phyloP scores from a whole-genome alignment of 2,113 vertebrate species.

The Protobothrops mucrosquamatus region DNA sequence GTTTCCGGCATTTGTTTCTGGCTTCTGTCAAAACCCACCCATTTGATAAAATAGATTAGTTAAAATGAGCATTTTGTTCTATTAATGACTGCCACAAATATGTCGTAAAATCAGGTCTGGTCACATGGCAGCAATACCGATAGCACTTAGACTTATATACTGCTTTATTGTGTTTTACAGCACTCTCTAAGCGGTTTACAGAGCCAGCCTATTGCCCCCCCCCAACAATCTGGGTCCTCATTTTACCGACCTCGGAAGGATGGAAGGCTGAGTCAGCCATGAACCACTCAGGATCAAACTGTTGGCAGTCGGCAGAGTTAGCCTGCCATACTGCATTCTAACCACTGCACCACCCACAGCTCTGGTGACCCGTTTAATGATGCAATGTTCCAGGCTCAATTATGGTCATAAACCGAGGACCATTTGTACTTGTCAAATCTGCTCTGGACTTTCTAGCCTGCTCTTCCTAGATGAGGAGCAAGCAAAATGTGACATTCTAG shows the following conservation, averaged over 20 bases:
- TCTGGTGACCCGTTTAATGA: background rate
- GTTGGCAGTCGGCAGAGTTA: no score
- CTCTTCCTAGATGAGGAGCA: background rate
- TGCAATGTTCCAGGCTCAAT: background rate
- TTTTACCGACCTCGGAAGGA: no score
- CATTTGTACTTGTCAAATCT: background rate
- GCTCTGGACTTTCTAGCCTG: background rate
- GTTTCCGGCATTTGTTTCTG: background rate
- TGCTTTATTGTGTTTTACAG: no score
- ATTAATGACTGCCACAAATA: background rate
- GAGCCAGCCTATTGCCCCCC: no score
- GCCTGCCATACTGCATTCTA: no score
- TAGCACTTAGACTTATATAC: no score
- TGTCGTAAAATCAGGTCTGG: background rate
- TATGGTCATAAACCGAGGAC: background rate
- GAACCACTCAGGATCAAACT: no score
- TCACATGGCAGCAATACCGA: background rate
- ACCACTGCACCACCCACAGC: no score
- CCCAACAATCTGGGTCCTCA: no score
- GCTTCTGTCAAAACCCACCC: background rate
- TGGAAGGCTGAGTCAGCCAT: no score
- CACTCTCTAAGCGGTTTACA: no score
- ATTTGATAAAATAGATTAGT: background rate
- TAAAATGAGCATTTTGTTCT: background rate
- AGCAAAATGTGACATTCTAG: background rate